Base-by-base conservation (phyloP, 2,888 invertebrate species). In the Stenodera caucasica region DNA sequence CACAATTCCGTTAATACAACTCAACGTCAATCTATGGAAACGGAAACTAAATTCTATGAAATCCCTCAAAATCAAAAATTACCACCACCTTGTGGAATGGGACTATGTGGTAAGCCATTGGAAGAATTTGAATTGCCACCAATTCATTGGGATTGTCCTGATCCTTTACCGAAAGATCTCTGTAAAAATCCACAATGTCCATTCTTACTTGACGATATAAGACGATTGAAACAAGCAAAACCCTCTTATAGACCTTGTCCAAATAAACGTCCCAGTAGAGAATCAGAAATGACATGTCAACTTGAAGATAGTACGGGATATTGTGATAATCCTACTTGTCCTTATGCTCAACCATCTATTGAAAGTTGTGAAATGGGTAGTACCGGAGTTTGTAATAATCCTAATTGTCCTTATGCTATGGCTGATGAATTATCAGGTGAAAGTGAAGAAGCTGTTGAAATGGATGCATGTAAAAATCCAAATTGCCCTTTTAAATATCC, bases 111-210 rank as follows among this genome's bases (percentile, higher is more conserved):
- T 3, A n/a, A n/a, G n/a, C 75, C 72, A 57, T 73, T 73, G 8
- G 55, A 69, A 1, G 63, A 67, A 50, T 70, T 70, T 1, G 64
- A 66, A 1, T 59, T 79, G 4, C 78, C 77, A 0, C 80, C 80
- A 3, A 80, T 80, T 53, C 80, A 80, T 62, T 80, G 80, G 80
- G 80, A 80, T 54, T 80, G 80, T 66, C 80, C 80, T 0, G 80
- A 80, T 58, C 80, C 80, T 0, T 67, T 80, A 35, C 80, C 80
- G 0, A 70, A 75, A 66, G 80, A 77, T 1, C 67, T 71, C 5
- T 80, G 80, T 58, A 72, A 68, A 63, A 80, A 80, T 65, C 76
- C 77, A 0, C 70, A 78, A 51, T 80, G 80, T 66, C 80, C 80
- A 1, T 70, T 67, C 55, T 64, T 70, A 45, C 73, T 74, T 2